These are phyloP conservation scores for Trachops cirrhosus DNA, from an alignment of 2,797 vertebrate species.

Conservation along the genomic window DNA sequence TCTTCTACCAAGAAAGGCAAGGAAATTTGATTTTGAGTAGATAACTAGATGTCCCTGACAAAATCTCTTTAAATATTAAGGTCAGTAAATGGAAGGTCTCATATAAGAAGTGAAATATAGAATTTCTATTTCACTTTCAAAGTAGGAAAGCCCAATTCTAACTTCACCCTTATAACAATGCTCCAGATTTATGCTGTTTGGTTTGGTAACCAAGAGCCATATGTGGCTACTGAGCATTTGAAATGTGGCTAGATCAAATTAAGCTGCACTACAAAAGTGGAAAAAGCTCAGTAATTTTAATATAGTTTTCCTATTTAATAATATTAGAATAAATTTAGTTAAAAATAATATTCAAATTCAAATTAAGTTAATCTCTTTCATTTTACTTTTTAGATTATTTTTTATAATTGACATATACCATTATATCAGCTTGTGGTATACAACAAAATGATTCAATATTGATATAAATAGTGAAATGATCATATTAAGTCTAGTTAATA, in stretches of 20 bases:
- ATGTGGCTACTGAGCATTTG: neutral
- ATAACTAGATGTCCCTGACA: neutral
- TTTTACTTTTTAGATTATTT: neutral
- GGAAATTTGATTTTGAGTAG: neutral
- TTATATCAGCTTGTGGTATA: neutral
- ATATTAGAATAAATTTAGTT: neutral
- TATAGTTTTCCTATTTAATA: neutral
- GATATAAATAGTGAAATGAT: neutral
- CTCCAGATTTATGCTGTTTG: neutral
- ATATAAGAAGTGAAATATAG: neutral
- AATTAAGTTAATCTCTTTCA: neutral
- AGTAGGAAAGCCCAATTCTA: neutral
- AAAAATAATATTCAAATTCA: neutral
- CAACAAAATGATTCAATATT: neutral
- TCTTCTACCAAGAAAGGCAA: neutral
- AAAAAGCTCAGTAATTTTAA: neutral
- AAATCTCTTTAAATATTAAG: neutral
- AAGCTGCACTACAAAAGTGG: neutral
- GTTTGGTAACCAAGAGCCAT: neutral
- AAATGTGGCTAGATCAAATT: neutral
- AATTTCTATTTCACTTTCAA: neutral
- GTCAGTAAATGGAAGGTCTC: neutral
- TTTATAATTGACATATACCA: neutral
- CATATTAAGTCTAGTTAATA: neutral
- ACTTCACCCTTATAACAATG: neutral